Evolutionary conservation across 2,888 invertebrate species (phyloP), one percentile per base, ranked within the genome.

Genomic region (Hirtodrosophila cameraria): DNA sequence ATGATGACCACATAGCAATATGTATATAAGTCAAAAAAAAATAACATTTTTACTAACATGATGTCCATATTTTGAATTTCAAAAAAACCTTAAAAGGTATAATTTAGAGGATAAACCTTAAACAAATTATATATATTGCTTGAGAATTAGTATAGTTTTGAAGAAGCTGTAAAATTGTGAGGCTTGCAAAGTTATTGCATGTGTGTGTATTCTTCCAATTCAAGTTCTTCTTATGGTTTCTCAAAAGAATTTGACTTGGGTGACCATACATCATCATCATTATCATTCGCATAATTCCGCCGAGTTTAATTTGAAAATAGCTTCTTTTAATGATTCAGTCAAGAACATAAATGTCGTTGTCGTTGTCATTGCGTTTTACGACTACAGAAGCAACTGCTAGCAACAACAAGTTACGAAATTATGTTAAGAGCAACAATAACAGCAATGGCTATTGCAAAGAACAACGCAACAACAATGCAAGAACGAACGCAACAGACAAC

Each of bases 391-490:
- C 57, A 42, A n/a, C n/a, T n/a, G n/a, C n/a, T n/a, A n/a, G 15
- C 61, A 58, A 59, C 70, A 75, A 36, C 25, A 46, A 59, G 68
- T 82, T 82, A 82, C 63, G 68, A 84, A 82, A 82, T 75, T 62
- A 67, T 77, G 84, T 67, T 84, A 71, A 71, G 72, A 52, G 61
- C 39, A 53, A 55, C 31, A 61, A 28, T 35, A 45, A 27, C 16
- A 33, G 23, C 16, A 16, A 18, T 2, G 6, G 23, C 23, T 6
- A 23, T 23, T n/a, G 16, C 16, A 25, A n/a, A 43, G 12, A 25
- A 27, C 13, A 25, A 42, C 27, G 12, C 18, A 35, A 35, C 2
- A 45, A 36, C 11, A 52, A 15, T 23, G 27, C 38, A 50, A 39
- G n/a, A n/a, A n/a, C n/a, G n/a, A n/a, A n/a, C 23, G 15, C 16